Evolutionary conservation across 2,797 vertebrate species (phyloP), one percentile per base, ranked within the genome.

Genomic region (Melanotaenia maccullochi): DNA sequence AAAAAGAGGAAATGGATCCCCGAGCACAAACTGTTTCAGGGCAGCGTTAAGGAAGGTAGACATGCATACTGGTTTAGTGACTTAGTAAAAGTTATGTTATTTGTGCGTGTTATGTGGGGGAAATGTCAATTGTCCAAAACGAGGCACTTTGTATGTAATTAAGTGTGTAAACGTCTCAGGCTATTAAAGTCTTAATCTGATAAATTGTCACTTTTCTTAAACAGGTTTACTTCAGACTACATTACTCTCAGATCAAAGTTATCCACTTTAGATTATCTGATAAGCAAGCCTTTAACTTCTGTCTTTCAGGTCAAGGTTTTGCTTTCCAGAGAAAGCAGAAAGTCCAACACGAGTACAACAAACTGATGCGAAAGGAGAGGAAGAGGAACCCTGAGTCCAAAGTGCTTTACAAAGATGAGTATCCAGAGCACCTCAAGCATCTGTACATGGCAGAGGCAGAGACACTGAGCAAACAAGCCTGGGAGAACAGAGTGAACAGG

Each of bases 351-450:
- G 94, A 96, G 30, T 99, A 99, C 90, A 97, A 94, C 79, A 98
- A 93, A 72, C 84, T 98, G 2, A 8, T 96, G 13, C 93, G 93
- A 58, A 98, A 91, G 72, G 88, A 95, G 81, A 94, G 63, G 28
- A 93, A 90, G 60, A 76, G 42, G 32, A 77, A 49, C 12, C 63
- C 82, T 0, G 75, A 78, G 0, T 75, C 87, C 18, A 86, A 81
- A 51, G 20, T 81, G 8, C 70, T 91, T 5, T 96, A 95, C 69
- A 89, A 82, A 1, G 96, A 97, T 1, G 85, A 92, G 18, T 99
- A 97, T 38, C 98, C 98, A 0, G 97, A 99, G 38, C 97, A 99
- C 71, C 90, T 99, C 78, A 96, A 92, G 57, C 98, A 99, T 85
- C 96, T 99, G 14, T 99, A 99, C 67, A 9, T 95, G 71, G 97